Percentiles rank a stretch among this genome's conserved stretches.
These are phyloP conservation scores for Chelonus formosanus DNA, from an alignment of 2,888 invertebrate species.

Conservation along the genomic window DNA sequence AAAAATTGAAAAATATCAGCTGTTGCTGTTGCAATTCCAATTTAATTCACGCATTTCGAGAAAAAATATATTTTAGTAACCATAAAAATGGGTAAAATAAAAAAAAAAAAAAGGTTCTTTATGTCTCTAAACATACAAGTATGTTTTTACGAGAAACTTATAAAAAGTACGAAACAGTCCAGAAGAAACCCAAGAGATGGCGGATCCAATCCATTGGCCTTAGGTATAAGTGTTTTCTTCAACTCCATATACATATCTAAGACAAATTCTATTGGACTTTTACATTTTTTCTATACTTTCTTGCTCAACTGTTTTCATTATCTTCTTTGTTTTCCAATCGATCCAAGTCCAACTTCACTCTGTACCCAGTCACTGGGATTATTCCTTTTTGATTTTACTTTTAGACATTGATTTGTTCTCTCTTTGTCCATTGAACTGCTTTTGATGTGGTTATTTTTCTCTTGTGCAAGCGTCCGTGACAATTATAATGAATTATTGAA, in stretches of 20 bases:
- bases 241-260: conserved; percentile 18
- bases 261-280: background rate
- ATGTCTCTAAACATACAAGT: conserved; percentile 1
- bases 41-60: background rate
- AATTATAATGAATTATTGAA: too few species aligned
- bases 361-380: too few species aligned
- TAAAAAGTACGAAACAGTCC: conserved; percentile 56
- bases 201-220: conserved; percentile 44
- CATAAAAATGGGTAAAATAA: too few species aligned
- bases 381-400: too few species aligned
- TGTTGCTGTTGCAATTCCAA: background rate
- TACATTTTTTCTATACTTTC: too few species aligned
- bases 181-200: conserved; percentile 59
- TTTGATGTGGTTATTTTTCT: too few species aligned
- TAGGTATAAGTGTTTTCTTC: background rate
- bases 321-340: background rate
- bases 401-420: too few species aligned
- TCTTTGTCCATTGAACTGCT: too few species aligned
- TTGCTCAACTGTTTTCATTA: background rate
- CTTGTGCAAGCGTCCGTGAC: too few species aligned
- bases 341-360: too few species aligned
- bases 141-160: background rate
- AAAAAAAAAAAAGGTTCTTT: background rate
- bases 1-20: background rate
- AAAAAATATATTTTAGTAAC: too few species aligned